Conservation (phyloP, 2,888 invertebrate genomes). For the Amiota mariae region DNA sequence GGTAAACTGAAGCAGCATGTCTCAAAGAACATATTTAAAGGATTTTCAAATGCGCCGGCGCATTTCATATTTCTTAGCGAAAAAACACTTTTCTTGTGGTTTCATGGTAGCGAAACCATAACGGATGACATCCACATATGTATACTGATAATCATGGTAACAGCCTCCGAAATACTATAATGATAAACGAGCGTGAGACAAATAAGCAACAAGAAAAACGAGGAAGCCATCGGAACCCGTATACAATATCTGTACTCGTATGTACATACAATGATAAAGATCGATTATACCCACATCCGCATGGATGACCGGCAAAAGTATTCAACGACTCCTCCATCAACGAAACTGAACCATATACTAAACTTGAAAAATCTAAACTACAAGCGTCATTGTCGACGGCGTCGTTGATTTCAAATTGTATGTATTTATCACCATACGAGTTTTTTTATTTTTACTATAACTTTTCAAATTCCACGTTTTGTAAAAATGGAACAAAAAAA, state of each 20-base stretch:
- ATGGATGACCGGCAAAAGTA: background rate
- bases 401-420: constrained; percentile 15
- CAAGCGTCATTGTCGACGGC: background rate
- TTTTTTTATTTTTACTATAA: constrained; percentile 56
- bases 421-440: constrained; percentile 22
- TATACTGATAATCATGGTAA: constrained; percentile 52
- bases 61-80: constrained; percentile 32
- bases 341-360: constrained; percentile 15
- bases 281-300: background rate
- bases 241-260: background rate
- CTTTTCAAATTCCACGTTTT: constrained; percentile 63
- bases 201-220: background rate
- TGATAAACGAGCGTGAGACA: background rate
- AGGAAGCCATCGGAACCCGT: constrained; percentile 1
- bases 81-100: constrained; percentile 26
- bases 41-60: constrained; percentile 64
- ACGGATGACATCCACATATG: constrained; percentile 30
- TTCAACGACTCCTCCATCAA: constrained; percentile 19
- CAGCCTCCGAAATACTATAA: constrained; percentile 44
- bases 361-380: background rate
- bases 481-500: constrained; percentile 21
- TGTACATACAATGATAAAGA: background rate
- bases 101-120: constrained; percentile 38
- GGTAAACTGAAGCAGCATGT: constrained; percentile 57
- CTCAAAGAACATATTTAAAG: constrained; percentile 45